Evolutionary conservation across 2,888 invertebrate species (phyloP).

Genomic region (Apodemia zela): DNA sequence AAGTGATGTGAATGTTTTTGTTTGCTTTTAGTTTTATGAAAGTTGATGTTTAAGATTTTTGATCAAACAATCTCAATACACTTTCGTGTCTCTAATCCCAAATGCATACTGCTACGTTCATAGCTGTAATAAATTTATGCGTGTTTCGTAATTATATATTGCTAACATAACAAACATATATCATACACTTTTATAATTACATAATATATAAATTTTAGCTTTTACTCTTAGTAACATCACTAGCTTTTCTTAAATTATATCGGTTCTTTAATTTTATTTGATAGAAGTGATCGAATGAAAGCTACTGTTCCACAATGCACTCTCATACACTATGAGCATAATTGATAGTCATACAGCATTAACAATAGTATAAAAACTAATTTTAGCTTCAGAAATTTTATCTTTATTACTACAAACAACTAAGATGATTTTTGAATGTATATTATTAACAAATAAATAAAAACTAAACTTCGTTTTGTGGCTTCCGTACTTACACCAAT

Average conservation of each 20-base stretch:
- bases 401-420: constrained; percentile 37
- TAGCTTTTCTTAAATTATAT: constrained; percentile 67
- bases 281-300: constrained; percentile 64
- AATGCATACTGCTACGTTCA: too few relatives aligned
- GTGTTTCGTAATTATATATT: too few relatives aligned
- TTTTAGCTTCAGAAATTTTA: constrained; percentile 33
- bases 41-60: too few relatives aligned
- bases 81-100: too few relatives aligned
- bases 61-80: too few relatives aligned
- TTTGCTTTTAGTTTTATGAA: too few relatives aligned
- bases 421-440: constrained; percentile 40
- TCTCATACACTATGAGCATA: constrained; percentile 71
- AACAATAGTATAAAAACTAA: constrained; percentile 71
- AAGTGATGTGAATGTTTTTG: too few relatives aligned
- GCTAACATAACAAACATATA: too few relatives aligned
- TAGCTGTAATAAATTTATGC: too few relatives aligned
- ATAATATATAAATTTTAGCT: too few relatives aligned
- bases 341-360: constrained; percentile 78
- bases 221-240: constrained; percentile 45
- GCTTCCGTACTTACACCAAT: constrained; percentile 76
- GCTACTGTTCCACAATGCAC: constrained; percentile 76
- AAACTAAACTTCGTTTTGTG: constrained; percentile 69
- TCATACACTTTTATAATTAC: too few relatives aligned
- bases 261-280: constrained; percentile 79
- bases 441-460: constrained; percentile 66